Conservation (phyloP, 2,113 vertebrate genomes). For the Eudyptes chrysolophus region DNA sequence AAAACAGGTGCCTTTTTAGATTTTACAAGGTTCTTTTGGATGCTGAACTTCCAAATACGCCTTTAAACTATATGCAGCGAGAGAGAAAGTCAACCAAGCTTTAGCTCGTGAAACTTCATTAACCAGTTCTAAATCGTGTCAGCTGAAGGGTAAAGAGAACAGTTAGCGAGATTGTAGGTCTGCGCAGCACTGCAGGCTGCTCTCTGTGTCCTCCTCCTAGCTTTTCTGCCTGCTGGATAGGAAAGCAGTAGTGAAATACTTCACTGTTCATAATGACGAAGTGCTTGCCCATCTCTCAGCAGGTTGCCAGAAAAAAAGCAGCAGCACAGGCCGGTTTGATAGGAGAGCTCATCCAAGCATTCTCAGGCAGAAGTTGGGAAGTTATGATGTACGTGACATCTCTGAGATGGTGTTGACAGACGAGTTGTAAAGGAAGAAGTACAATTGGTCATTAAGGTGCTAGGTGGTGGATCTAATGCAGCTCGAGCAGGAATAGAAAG, state of each 20-base stretch:
- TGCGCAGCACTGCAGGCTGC: neutral
- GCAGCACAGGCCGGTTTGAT: neutral
- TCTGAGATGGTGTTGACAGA: neutral
- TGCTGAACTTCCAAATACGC: neutral
- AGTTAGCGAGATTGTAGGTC: neutral
- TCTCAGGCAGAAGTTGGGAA: neutral
- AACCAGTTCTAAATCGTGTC: neutral
- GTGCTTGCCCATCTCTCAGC: constrained; percentile 1
- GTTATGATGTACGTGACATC: neutral
- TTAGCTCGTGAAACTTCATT: neutral
- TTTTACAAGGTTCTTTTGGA: neutral
- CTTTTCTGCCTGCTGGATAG: neutral
- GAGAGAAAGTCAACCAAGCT: neutral
- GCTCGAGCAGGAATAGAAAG: neutral
- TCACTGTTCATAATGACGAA: neutral
- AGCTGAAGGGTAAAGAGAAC: neutral
- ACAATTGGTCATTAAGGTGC: neutral
- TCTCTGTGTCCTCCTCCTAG: neutral
- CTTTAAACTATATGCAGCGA: neutral
- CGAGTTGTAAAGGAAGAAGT: neutral
- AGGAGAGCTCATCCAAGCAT: neutral
- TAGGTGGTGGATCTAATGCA: neutral
- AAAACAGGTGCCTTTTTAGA: neutral
- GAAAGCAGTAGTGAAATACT: neutral
- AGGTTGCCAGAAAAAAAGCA: neutral